These are phyloP conservation scores for Ectropis crepuscularia DNA, from an alignment of 2,888 invertebrate genomes.

Conservation along the genomic window DNA sequence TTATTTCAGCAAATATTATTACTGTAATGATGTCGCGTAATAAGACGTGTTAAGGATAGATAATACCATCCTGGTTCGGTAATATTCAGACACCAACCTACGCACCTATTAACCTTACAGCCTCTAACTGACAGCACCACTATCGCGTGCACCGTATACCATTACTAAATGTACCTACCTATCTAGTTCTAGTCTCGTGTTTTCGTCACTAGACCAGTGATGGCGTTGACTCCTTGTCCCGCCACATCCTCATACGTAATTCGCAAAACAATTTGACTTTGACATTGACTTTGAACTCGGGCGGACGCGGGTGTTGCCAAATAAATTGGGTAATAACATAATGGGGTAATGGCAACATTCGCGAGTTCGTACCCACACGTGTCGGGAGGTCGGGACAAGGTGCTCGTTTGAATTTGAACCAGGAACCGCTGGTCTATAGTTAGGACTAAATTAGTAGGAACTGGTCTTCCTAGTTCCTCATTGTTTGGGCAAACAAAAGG, in stretches of 20 bases:
- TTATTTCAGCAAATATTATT: no score
- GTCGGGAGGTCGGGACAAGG: slow-evolving; percentile 24
- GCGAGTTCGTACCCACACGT: slow-evolving; percentile 29
- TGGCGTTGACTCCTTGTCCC: background rate
- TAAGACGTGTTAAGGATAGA: no score
- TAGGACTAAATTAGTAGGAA: background rate
- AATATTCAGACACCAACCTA: no score
- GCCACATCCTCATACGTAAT: slow-evolving; percentile 32
- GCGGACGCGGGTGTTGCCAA: slow-evolving; percentile 47
- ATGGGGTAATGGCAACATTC: slow-evolving; percentile 23
- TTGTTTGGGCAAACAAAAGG: background rate
- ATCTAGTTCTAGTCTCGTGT: no score
- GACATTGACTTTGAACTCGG: slow-evolving; percentile 68
- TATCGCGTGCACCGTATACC: no score
- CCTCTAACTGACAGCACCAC: no score
- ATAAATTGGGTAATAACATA: slow-evolving; percentile 52
- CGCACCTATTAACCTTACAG: no score
- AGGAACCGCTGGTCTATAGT: slow-evolving; percentile 26
- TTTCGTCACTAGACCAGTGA: no score
- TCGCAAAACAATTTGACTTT: slow-evolving; percentile 33
- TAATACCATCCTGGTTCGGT: no score
- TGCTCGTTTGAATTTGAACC: slow-evolving; percentile 13
- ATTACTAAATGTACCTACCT: no score
- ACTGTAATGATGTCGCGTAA: no score
- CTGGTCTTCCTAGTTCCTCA: background rate